Conservation (phyloP, 2,113 vertebrate species). For the Pelecanus crispus region DNA sequence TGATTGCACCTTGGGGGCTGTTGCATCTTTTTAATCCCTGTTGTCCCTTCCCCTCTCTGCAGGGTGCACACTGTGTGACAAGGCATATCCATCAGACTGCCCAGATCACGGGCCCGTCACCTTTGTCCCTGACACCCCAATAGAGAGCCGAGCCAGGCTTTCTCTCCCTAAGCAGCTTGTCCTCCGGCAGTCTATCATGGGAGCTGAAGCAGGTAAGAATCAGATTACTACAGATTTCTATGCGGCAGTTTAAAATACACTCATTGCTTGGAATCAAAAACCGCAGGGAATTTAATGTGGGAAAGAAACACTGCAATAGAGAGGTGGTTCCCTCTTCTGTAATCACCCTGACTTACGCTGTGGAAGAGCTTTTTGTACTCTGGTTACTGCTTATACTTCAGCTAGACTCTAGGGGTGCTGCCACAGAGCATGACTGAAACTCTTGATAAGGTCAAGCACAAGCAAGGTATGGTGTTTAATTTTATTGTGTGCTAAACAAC, state of each 20-base stretch:
- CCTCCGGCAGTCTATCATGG: slow-evolving; percentile 87
- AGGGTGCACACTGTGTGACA: slow-evolving; percentile 98
- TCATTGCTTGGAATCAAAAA: background rate
- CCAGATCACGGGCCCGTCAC: slow-evolving; percentile 94
- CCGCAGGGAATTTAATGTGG: background rate
- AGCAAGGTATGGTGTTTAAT: background rate
- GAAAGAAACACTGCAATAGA: background rate
- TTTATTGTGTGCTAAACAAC: background rate
- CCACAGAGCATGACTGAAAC: background rate
- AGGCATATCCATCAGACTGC: slow-evolving; percentile 93
- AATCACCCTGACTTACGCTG: background rate
- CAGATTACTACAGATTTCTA: background rate
- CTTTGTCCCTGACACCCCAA: slow-evolving; percentile 89
- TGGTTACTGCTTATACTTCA: background rate
- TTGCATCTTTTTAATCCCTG: background rate
- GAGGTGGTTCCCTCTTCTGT: background rate
- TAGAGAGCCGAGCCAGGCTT: slow-evolving; percentile 92
- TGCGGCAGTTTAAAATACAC: background rate
- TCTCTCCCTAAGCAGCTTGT: slow-evolving; percentile 91
- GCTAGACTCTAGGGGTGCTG: background rate
- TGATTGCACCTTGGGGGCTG: background rate
- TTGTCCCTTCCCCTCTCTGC: background rate
- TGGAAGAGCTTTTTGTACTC: background rate
- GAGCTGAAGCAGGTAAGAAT: slow-evolving; percentile 85
- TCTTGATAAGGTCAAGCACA: background rate